Conservation (phyloP, 2,797 vertebrate genomes). For the Babyrousa celebensis region DNA sequence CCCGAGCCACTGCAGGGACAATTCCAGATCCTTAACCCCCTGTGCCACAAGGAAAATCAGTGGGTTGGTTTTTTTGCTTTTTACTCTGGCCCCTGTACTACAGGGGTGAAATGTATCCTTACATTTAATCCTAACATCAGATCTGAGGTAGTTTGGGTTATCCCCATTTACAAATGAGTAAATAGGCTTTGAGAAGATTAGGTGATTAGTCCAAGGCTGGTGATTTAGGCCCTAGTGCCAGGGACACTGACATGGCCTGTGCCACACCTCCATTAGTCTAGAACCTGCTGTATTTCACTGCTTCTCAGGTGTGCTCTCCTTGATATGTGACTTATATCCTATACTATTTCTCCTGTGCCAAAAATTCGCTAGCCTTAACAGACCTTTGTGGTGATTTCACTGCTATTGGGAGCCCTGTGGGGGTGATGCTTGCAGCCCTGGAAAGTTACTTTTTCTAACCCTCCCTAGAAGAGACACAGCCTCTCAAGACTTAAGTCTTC, state of each 20-base stretch:
- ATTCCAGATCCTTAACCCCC: too few species aligned
- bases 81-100: background rate
- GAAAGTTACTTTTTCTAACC: constrained; percentile 7
- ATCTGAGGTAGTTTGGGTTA: constrained; percentile 37
- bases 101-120: background rate
- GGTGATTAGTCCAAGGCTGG: constrained; percentile 5
- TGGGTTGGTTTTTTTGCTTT: background rate
- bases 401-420: background rate
- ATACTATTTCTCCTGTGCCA: background rate
- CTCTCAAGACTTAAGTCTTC: background rate
- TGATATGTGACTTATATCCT: background rate
- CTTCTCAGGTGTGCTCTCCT: background rate
- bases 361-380: background rate
- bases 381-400: constrained; percentile 49
- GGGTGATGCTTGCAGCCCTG: constrained; percentile 19
- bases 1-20: too few species aligned
- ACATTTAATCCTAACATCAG: constrained; percentile 50
- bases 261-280: background rate
- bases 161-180: constrained; percentile 23
- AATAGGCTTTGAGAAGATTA: constrained; percentile 56
- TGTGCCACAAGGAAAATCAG: too few species aligned
- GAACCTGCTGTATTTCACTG: background rate
- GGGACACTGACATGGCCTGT: background rate
- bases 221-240: background rate
- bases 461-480: constrained; percentile 1